A percentile compares a stretch with the other conserved stretches of the same genome.
phyloP scores from a whole-genome alignment of 2,888 invertebrate species.

The Phaonia tiefii region DNA sequence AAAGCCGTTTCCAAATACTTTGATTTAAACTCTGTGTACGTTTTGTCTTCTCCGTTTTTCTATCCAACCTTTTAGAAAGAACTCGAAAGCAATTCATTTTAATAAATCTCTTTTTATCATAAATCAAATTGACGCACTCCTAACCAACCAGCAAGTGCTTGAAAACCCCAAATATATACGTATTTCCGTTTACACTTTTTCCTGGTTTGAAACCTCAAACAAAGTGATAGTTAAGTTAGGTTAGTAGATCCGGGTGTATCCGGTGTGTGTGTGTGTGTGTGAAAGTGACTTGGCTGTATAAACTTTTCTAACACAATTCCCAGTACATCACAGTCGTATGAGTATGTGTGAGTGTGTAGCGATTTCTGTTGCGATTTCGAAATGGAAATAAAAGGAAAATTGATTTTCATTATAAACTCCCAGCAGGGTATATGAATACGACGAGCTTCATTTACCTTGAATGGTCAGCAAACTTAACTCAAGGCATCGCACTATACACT shows the following conservation, averaged over 20 bases:
- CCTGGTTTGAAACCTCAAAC: not conserved
- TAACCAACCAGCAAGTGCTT: not conserved
- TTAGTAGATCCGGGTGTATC: no score
- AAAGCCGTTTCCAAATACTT: no score
- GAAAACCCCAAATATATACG: not conserved
- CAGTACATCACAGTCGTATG: no score
- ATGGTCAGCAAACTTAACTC: slow-evolving; percentile 10
- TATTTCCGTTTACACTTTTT: slow-evolving; percentile 20
- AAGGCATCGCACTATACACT: no score
- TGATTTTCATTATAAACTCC: slow-evolving; percentile 29
- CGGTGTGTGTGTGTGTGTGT: slow-evolving; percentile 1
- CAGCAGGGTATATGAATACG: slow-evolving; percentile 4
- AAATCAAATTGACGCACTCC: slow-evolving; percentile 17
- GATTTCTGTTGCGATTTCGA: not conserved
- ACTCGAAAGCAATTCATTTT: slow-evolving; percentile 13
- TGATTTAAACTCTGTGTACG: no score
- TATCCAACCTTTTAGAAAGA: no score
- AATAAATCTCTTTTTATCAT: slow-evolving; percentile 17
- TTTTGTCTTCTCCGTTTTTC: no score
- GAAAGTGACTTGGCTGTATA: not conserved
- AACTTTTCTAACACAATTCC: not conserved
- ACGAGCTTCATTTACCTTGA: slow-evolving; percentile 38
- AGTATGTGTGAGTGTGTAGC: no score
- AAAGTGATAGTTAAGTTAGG: not conserved
- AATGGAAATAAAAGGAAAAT: slow-evolving; percentile 24